Conservation (phyloP, 2,797 vertebrate genomes). For the Anniella stebbinsi region DNA sequence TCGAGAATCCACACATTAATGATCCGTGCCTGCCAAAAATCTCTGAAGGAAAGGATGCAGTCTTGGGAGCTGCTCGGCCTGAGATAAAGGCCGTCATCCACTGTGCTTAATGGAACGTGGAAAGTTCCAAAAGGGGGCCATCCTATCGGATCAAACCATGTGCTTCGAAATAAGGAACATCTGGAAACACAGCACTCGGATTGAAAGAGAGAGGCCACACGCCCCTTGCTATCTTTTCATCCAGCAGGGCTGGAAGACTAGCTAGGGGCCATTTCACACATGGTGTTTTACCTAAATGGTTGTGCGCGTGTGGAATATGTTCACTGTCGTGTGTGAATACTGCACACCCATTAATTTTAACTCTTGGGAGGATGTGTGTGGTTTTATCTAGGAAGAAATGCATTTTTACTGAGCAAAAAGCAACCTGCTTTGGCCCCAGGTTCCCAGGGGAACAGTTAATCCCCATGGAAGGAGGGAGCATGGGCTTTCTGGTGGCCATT, state of each 20-base stretch:
- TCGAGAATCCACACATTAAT: background rate
- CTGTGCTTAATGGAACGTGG: background rate
- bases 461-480: too few relatives aligned
- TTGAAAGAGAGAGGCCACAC: background rate
- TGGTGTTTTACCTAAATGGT: background rate
- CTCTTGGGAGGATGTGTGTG: background rate
- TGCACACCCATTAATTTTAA: background rate
- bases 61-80: background rate
- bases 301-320: background rate
- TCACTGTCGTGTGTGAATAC: background rate
- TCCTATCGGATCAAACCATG: background rate
- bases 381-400: background rate
- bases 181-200: background rate
- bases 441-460: too few relatives aligned
- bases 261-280: background rate
- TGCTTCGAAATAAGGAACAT: slow-evolving; percentile 17
- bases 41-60: background rate
- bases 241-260: background rate
- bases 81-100: background rate
- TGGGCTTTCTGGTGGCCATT: too few relatives aligned
- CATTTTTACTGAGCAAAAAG: background rate
- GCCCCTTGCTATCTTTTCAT: background rate
- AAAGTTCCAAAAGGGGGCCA: background rate
- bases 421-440: too few relatives aligned
- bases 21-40: slow-evolving; percentile 28